Evolutionary conservation across 2,797 vertebrate species (phyloP).

Genomic region (Pseudopleuronectes americanus): DNA sequence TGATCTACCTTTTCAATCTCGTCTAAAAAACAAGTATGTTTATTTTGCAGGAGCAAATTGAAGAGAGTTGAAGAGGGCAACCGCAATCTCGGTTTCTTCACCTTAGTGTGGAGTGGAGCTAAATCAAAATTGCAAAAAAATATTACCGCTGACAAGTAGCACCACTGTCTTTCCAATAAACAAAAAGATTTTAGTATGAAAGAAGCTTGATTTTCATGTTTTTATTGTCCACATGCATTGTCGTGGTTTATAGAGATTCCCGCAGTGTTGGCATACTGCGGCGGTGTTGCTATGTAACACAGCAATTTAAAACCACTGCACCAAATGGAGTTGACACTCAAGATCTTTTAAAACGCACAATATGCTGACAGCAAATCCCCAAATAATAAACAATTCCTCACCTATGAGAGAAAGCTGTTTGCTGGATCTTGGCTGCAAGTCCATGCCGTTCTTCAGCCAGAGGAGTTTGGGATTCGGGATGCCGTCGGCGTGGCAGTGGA

Average conservation of each 20-base stretch:
- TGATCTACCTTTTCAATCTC: conserved; percentile 15
- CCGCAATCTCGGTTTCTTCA: conserved; percentile 26
- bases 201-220: conserved; percentile 14
- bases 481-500: conserved; percentile 93
- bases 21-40: conserved; percentile 3
- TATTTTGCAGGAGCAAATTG: conserved; percentile 19
- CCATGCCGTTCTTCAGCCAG: conserved; percentile 97
- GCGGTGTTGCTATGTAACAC: background rate
- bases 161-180: conserved; percentile 7
- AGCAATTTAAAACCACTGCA: conserved; percentile 12
- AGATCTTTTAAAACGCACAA: conserved; percentile 1
- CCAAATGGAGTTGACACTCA: background rate
- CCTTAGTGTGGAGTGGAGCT: conserved; percentile 8
- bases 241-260: conserved; percentile 3
- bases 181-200: background rate
- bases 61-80: conserved; percentile 3
- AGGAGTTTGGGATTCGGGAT: conserved; percentile 93
- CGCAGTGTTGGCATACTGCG: conserved; percentile 12
- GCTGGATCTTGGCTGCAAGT: conserved; percentile 86
- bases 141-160: conserved; percentile 4
- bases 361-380: conserved; percentile 8
- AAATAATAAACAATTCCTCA: conserved; percentile 72
- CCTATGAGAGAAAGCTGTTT: conserved; percentile 92
- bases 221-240: background rate
- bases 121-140: conserved; percentile 18